These are phyloP conservation scores for Pluvialis apricaria DNA, from an alignment of 2,113 vertebrate species.

Conservation along the genomic window DNA sequence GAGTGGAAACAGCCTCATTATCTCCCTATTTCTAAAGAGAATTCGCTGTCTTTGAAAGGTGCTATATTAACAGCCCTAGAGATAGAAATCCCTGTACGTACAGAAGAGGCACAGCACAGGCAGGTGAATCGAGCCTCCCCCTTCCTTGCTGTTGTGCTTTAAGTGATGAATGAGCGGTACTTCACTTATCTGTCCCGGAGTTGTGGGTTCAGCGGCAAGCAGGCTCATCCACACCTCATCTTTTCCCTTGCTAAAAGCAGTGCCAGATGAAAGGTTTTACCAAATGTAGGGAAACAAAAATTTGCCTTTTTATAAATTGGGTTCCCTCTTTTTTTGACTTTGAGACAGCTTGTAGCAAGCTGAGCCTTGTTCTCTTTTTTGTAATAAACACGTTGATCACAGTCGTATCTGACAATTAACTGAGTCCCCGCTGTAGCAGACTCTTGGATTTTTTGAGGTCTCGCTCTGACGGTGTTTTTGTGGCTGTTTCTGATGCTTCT, in stretches of 20 bases:
- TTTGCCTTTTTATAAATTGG: not conserved
- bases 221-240: not conserved
- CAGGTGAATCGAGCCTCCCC: not conserved
- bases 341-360: not conserved
- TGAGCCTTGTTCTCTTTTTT: not conserved
- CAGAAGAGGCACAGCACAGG: not conserved
- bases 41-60: not conserved
- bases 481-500: not conserved
- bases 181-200: not conserved
- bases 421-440: not conserved
- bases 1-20: slow-evolving; percentile 53
- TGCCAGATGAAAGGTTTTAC: not conserved
- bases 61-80: not conserved
- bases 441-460: not conserved
- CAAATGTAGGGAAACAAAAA: not conserved
- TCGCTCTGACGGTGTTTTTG: not conserved
- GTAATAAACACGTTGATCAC: not conserved
- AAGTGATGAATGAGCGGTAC: not conserved
- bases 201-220: not conserved
- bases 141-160: not conserved
- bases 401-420: not conserved
- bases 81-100: not conserved
- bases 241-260: not conserved
- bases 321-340: not conserved
- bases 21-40: slow-evolving; percentile 14